These are phyloP conservation scores for Anolis carolinensis DNA, from an alignment of 2,113 vertebrate species.

Conservation along the genomic window DNA sequence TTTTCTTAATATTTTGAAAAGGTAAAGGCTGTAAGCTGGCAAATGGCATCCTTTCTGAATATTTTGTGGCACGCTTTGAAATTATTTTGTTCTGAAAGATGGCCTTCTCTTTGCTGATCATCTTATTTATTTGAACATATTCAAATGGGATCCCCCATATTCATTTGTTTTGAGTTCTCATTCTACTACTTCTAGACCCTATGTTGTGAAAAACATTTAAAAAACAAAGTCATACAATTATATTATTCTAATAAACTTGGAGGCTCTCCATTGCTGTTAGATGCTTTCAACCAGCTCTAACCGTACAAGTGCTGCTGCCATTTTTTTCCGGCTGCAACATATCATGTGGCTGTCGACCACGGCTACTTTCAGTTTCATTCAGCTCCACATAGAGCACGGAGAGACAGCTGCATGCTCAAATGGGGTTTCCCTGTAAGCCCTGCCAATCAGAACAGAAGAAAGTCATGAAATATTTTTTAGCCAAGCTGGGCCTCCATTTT, in stretches of 20 bases:
- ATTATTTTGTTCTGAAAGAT: slow-evolving; percentile 18
- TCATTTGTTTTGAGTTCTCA: neutral
- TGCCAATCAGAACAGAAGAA: no score
- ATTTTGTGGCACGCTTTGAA: slow-evolving; percentile 4
- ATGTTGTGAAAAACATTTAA: neutral
- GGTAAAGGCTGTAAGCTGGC: neutral
- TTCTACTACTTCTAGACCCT: neutral
- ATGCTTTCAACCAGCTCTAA: no score
- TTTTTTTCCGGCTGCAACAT: no score
- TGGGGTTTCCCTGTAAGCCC: no score
- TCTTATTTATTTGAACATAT: neutral
- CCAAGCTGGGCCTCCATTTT: no score
- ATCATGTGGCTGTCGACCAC: no score
- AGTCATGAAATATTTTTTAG: no score
- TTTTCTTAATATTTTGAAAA: slow-evolving; percentile 1
- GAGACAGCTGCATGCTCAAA: no score
- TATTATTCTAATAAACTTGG: neutral
- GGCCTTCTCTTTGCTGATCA: slow-evolving; percentile 11
- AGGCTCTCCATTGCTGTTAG: neutral
- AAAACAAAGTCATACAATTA: slow-evolving; percentile 6
- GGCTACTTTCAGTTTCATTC: no score
- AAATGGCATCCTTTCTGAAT: neutral
- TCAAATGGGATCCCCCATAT: neutral
- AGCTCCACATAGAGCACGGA: no score
- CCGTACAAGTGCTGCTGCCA: no score